A percentile compares a stretch with the other conserved stretches of the same genome.
These are phyloP conservation scores for Oryzaephilus surinamensis DNA, from an alignment of 1,140 invertebrate species.

Conservation along the genomic window DNA sequence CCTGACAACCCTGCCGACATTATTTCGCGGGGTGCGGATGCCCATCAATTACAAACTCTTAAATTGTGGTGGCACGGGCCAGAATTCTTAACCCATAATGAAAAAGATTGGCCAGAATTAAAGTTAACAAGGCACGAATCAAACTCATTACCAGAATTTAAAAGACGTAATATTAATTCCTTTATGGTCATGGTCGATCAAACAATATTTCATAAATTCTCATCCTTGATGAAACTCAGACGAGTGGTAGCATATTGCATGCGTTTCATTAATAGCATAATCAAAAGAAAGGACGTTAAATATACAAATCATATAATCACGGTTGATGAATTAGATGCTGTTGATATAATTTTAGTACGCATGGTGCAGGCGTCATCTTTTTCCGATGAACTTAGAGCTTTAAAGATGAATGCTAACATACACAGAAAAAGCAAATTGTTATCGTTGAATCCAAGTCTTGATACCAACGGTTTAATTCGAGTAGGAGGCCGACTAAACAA, in stretches of 20 bases:
- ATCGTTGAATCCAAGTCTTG: constrained; percentile 11
- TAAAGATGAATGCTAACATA: too few species aligned
- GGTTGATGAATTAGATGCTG: constrained; percentile 4
- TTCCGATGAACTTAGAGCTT: background rate
- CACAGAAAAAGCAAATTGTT: constrained; percentile 6
- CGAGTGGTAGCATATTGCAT: constrained; percentile 4
- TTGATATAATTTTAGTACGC: background rate
- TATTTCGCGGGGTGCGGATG: constrained; percentile 23
- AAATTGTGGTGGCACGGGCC: too few species aligned
- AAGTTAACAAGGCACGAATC: too few species aligned
- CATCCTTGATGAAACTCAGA: too few species aligned
- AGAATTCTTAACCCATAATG: too few species aligned
- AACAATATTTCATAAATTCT: too few species aligned
- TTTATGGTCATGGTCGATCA: too few species aligned
- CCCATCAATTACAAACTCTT: too few species aligned
- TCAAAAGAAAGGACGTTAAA: background rate
- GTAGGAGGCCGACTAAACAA: constrained; percentile 11
- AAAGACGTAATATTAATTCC: too few species aligned
- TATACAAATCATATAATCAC: background rate
- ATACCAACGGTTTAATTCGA: constrained; percentile 7
- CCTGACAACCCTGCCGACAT: constrained; percentile 27
- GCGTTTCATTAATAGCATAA: constrained; percentile 1
- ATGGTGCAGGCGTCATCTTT: constrained; percentile 2
- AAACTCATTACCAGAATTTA: constrained; percentile 19
- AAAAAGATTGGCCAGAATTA: too few species aligned